Conservation (phyloP, 2,888 invertebrate genomes). For the Oscheius onirici region DNA sequence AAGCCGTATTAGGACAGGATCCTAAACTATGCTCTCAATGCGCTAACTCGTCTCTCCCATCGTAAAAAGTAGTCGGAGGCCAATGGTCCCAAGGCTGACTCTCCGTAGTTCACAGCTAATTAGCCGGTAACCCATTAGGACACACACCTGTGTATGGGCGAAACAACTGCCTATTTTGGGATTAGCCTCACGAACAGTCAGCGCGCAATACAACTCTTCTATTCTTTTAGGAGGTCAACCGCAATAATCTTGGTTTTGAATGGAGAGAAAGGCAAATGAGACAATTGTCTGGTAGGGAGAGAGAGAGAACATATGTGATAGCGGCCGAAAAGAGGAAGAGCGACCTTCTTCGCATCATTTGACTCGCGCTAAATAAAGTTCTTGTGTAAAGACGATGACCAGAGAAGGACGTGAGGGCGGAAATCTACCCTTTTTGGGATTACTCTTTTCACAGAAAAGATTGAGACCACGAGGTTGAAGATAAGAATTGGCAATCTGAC, state of each 20-base stretch:
- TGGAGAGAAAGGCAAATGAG: too few relatives aligned
- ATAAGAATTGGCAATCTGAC: too few relatives aligned
- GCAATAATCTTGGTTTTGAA: not conserved
- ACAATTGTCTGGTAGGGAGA: not conserved
- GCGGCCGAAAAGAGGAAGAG: not conserved
- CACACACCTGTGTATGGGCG: not conserved
- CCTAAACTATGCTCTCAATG: not conserved
- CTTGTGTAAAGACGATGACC: constrained; percentile 11
- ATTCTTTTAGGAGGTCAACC: constrained; percentile 7
- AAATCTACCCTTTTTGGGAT: too few relatives aligned
- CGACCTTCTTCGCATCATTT: constrained; percentile 23
- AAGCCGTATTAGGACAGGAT: too few relatives aligned
- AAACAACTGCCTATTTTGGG: constrained; percentile 19
- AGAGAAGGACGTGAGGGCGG: too few relatives aligned
- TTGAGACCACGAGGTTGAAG: too few relatives aligned
- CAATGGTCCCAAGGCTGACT: not conserved
- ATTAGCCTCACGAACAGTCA: constrained; percentile 2
- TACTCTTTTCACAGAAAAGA: too few relatives aligned
- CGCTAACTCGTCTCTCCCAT: constrained; percentile 4
- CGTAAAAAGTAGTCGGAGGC: constrained; percentile 23
- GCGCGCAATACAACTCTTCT: not conserved
- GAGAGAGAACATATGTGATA: not conserved
- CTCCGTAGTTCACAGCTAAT: not conserved
- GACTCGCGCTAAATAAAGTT: constrained; percentile 12
- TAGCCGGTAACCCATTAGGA: constrained; percentile 12